These are phyloP conservation scores for Chloropsis hardwickii DNA, from an alignment of 2,113 vertebrate genomes.

Conservation along the genomic window DNA sequence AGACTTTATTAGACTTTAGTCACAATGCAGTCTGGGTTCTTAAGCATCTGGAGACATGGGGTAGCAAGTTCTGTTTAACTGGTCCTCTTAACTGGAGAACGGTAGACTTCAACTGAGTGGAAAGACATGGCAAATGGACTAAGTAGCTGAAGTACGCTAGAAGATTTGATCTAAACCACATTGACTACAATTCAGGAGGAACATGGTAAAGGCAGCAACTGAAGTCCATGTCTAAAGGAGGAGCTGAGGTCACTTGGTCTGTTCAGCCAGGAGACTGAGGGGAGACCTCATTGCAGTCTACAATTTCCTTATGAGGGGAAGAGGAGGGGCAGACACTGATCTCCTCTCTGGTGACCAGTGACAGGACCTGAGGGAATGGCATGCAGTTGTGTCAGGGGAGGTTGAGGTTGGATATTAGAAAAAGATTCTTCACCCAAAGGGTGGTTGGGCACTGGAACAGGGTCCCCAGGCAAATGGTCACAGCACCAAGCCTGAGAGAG, in stretches of 20 bases:
- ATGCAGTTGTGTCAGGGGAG: neutral
- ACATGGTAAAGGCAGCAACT: neutral
- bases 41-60: neutral
- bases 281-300: neutral
- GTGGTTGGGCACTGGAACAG: neutral
- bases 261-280: neutral
- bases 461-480: neutral
- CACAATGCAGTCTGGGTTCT: neutral
- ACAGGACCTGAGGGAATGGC: neutral
- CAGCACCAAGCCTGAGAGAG: neutral
- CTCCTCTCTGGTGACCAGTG: neutral
- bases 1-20: neutral
- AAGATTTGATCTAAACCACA: neutral
- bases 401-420: neutral
- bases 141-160: neutral
- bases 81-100: neutral
- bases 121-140: neutral
- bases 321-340: neutral
- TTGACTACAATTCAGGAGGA: neutral
- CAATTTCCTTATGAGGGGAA: neutral
- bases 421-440: neutral
- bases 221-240: neutral
- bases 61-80: neutral
- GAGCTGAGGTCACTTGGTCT: neutral
- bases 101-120: neutral